These are phyloP conservation scores for Lethocerus indicus DNA, from an alignment of 1,140 invertebrate species.

Conservation along the genomic window DNA sequence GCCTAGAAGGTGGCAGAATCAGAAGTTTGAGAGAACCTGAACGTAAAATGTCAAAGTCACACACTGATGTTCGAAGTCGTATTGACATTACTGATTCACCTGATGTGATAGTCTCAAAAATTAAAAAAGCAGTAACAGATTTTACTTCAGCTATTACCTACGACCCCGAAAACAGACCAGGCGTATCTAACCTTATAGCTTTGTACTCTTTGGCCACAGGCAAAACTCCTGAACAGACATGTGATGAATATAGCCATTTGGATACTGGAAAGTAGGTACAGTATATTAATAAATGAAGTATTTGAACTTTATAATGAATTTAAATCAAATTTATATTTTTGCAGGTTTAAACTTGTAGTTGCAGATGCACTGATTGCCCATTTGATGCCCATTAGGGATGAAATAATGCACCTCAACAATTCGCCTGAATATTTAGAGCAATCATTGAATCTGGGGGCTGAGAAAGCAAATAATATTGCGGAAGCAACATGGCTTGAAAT, in stretches of 20 bases:
- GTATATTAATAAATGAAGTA: background rate
- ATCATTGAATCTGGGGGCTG: conserved; percentile 48
- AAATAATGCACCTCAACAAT: conserved; percentile 37
- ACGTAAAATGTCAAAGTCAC: conserved; percentile 98
- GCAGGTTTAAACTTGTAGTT: conserved; percentile 55
- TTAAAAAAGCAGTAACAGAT: conserved; percentile 87
- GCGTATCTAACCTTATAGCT: conserved; percentile 72
- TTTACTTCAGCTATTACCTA: conserved; percentile 68
- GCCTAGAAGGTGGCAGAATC: conserved; percentile 36
- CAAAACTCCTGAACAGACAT: conserved; percentile 49
- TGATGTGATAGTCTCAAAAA: conserved; percentile 54
- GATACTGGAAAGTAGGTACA: conserved; percentile 49
- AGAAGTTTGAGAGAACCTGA: conserved; percentile 65
- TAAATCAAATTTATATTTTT: conserved; percentile 17
- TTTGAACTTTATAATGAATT: conserved; percentile 1
- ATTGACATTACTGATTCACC: conserved; percentile 69
- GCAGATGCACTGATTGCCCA: conserved; percentile 55
- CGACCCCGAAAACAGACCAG: conserved; percentile 59
- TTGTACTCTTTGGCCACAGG: conserved; percentile 66
- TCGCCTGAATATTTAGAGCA: conserved; percentile 42
- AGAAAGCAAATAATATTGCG: conserved; percentile 49
- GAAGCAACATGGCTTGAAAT: conserved; percentile 51
- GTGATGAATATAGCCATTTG: conserved; percentile 41
- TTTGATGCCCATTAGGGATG: conserved; percentile 50
- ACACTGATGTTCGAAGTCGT: conserved; percentile 51